Percentiles rank a stretch among this genome's conserved stretches.
These are phyloP conservation scores for Calosoma granatense DNA, from an alignment of 1,140 invertebrate species.

Conservation along the genomic window DNA sequence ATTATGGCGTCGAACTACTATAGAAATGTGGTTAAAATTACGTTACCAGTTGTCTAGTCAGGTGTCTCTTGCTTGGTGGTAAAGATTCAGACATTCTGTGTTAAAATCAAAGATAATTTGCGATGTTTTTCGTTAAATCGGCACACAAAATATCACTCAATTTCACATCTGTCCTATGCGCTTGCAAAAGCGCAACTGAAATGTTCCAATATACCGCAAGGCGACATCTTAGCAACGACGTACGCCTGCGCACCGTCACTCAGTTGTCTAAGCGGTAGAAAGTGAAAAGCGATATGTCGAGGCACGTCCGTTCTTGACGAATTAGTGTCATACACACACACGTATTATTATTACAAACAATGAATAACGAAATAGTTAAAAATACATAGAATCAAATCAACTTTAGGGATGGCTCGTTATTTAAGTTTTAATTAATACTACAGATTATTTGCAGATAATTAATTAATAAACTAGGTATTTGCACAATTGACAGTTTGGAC, in stretches of 20 bases:
- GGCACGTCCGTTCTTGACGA: not conserved
- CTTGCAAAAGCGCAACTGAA: constrained; percentile 26
- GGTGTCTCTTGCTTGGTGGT: constrained; percentile 19
- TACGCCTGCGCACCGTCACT: not conserved
- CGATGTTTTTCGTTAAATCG: no score
- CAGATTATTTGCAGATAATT: no score
- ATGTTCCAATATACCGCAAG: constrained; percentile 10
- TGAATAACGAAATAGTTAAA: not conserved
- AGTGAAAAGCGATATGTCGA: not conserved
- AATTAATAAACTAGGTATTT: not conserved
- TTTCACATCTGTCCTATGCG: constrained; percentile 20
- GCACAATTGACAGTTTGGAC: no score
- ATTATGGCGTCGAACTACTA: constrained; percentile 14
- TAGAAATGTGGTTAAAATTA: constrained; percentile 18
- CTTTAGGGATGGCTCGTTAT: no score
- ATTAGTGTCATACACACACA: no score
- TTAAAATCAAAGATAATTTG: no score
- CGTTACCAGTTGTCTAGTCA: constrained; percentile 19
- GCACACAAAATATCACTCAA: constrained; percentile 14
- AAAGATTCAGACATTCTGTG: constrained; percentile 18
- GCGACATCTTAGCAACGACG: not conserved
- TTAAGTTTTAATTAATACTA: no score
- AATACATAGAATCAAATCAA: no score
- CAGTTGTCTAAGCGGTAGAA: not conserved
- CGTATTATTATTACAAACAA: not conserved